Evolutionary conservation across 2,888 invertebrate genomes (phyloP), one percentile per base, ranked within the genome.

Genomic region (Epirrhoe alternata): DNA sequence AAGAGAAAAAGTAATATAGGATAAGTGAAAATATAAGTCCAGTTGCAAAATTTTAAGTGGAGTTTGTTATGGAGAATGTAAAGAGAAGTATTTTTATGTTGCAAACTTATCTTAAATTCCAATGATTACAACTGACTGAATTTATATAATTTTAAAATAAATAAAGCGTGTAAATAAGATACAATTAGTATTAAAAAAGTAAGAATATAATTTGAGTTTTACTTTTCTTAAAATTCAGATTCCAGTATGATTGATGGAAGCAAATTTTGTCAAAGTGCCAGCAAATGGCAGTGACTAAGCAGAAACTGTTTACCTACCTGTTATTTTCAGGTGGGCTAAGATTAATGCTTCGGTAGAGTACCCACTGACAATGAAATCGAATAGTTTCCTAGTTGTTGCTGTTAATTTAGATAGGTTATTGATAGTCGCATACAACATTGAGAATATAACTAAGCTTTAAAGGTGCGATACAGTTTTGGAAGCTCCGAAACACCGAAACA

Each of bases 311-410:
- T 85, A 84, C 76, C 72, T 71, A 80, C 80, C 83, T 81, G 79
- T 76, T 84, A 83, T 85, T 86, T 86, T 85, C 88, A 89, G 88
- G 86, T 87, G 79, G 70, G 74, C 35, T 62, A 52, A 60, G 56
- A 49, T 52, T 57, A 45, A 55, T 42, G 38, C 12, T 42, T 5
- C 38, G 4, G 4, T 12, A 12, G 12, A 42, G 12, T 12, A 42
- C 24, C 24, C 24, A 24, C 12, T 42, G 12, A 42, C 12, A 0
- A 42, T 42, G 38, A 42, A 12, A 42, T 42, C 38, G 12, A 42
- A 42, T 42, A 42, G 38, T 10, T 42, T 33, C 38, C 38, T 12
- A 12, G 12, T 24, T 24, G 24, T 24, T 24, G 24, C 24, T 24
- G 24, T 24, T 24, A 2, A 24, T 35, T 1, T 8, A 35, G 10